These are phyloP conservation scores for Erinaceus europaeus DNA, from an alignment of 2,113 vertebrate genomes.

Conservation along the genomic window DNA sequence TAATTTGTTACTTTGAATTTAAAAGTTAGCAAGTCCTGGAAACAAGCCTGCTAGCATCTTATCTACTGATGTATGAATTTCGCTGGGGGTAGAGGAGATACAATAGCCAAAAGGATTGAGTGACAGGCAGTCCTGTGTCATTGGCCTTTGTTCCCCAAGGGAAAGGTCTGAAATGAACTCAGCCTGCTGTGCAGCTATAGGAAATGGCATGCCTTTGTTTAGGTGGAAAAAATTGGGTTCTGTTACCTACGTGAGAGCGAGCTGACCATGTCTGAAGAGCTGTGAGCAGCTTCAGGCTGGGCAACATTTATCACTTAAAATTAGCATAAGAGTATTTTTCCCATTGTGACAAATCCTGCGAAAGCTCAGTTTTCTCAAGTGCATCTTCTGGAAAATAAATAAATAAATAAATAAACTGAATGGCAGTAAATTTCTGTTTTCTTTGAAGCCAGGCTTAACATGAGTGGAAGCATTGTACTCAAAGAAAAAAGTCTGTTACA, in stretches of 20 bases:
- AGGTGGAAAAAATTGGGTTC: not conserved
- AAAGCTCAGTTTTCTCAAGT: constrained; percentile 14
- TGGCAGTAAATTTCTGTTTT: constrained; percentile 76
- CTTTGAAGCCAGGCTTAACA: constrained; percentile 78
- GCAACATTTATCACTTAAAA: not conserved
- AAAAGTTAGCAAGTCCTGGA: constrained; percentile 37
- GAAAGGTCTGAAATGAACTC: constrained; percentile 49
- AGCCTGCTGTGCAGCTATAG: not conserved
- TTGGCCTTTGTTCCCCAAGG: not conserved
- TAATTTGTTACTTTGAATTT: not conserved
- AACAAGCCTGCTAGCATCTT: not conserved
- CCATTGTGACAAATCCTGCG: not conserved
- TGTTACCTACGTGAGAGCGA: constrained; percentile 1
- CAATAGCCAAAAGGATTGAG: constrained; percentile 1
- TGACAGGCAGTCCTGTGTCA: constrained; percentile 27
- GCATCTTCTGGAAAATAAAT: constrained; percentile 54
- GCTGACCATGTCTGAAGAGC: not conserved
- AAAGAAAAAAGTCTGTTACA: constrained; percentile 82
- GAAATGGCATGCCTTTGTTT: constrained; percentile 40
- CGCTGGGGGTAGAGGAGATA: not conserved
- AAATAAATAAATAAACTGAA: constrained; percentile 56
- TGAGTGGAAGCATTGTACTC: constrained; percentile 80
- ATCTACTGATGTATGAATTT: constrained; percentile 14
- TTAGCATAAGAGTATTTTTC: not conserved
- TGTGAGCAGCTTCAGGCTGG: not conserved